A percentile compares a stretch with the other conserved stretches of the same genome.
These are phyloP conservation scores for Drosophila diplacantha DNA, from an alignment of 2,888 invertebrate species.

Conservation along the genomic window DNA sequence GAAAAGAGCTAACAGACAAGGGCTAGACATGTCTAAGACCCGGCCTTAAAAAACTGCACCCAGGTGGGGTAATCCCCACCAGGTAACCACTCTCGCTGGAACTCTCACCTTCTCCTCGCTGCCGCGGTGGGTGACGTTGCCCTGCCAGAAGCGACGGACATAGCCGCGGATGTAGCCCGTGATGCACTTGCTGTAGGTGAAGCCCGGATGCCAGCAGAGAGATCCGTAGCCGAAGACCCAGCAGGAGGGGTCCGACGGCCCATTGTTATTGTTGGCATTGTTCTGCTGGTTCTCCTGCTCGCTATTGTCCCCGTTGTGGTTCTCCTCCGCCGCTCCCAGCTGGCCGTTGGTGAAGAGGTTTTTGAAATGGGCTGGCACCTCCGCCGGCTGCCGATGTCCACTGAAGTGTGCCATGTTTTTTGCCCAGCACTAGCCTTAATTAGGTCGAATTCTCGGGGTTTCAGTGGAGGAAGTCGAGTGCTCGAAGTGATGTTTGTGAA, in stretches of 20 bases:
- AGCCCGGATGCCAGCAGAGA: conserved; percentile 96
- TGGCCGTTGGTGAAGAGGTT: conserved; percentile 70
- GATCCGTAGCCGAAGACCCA: conserved; percentile 99
- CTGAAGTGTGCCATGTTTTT: conserved; percentile 58
- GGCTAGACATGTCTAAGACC: conserved; percentile 21
- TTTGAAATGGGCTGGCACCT: conserved; percentile 69
- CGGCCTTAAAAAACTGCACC: conserved; percentile 1
- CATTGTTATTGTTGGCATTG: conserved; percentile 37
- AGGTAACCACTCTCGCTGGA: background rate
- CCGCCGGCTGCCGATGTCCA: conserved; percentile 47
- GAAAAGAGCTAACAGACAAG: conserved; percentile 8
- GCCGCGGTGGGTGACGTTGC: conserved; percentile 89
- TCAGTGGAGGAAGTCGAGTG: conserved; percentile 7
- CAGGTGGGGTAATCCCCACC: conserved; percentile 6
- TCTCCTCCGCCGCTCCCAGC: conserved; percentile 54
- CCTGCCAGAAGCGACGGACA: conserved; percentile 94
- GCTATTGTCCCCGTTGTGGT: conserved; percentile 23
- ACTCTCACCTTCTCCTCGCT: conserved; percentile 83
- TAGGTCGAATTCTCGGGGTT: conserved; percentile 5
- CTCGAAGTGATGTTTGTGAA: background rate
- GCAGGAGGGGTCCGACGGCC: conserved; percentile 53
- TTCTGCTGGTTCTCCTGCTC: conserved; percentile 51
- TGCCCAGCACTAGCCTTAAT: background rate
- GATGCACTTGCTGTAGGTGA: conserved; percentile 87
- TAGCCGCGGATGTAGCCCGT: conserved; percentile 88